These are phyloP conservation scores for Anarhynchus alexandrinus DNA, from an alignment of 2,113 vertebrate species.

Conservation along the genomic window DNA sequence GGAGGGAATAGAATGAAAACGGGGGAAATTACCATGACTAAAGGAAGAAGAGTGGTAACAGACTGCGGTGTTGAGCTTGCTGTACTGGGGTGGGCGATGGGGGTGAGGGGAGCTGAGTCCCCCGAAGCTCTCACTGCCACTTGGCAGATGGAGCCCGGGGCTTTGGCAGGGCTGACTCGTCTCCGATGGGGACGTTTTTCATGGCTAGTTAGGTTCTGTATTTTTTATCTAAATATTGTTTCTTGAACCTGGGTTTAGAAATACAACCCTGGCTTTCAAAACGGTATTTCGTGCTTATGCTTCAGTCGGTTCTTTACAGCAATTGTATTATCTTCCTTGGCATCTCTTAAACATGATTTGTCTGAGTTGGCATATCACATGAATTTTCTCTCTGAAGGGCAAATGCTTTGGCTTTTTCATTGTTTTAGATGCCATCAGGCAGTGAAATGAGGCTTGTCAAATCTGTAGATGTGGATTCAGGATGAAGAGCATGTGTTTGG, in stretches of 20 bases:
- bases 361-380: neutral
- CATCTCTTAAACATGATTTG: neutral
- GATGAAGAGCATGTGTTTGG: neutral
- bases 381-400: neutral
- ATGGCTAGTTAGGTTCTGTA: neutral
- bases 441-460: neutral
- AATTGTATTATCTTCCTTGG: neutral
- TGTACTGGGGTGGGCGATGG: neutral
- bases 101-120: too few species aligned
- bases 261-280: neutral
- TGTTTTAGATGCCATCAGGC: neutral
- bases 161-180: neutral
- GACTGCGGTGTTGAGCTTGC: neutral
- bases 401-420: neutral
- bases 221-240: neutral
- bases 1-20: neutral
- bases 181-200: neutral
- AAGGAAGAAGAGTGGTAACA: neutral
- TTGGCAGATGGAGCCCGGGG: neutral
- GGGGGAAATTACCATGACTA: neutral
- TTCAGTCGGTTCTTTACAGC: neutral
- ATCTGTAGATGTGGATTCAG: neutral
- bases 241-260: neutral
- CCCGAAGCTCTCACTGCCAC: neutral
- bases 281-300: neutral